phyloP scores from a whole-genome alignment of 2,888 invertebrate species.

The Seira sanloemensis region DNA sequence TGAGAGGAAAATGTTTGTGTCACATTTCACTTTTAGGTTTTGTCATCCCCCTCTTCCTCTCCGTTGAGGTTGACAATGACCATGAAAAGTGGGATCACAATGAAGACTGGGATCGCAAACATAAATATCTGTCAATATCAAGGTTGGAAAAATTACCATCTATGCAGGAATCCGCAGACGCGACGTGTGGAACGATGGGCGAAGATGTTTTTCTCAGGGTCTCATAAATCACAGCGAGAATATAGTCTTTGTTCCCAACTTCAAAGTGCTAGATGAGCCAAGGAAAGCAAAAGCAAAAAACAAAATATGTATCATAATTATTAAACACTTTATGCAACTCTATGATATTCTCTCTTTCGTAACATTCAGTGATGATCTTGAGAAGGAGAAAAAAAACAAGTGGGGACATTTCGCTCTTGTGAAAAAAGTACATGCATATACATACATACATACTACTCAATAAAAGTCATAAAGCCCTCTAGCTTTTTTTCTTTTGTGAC shows the following conservation, averaged over 20 bases:
- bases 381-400: too few species aligned
- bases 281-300: conserved; percentile 25
- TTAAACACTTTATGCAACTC: conserved; percentile 10
- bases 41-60: background rate
- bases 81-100: conserved; percentile 50
- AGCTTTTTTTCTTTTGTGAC: background rate
- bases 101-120: conserved; percentile 43
- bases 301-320: conserved; percentile 20
- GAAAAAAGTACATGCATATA: too few species aligned
- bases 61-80: conserved; percentile 45
- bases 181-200: conserved; percentile 93
- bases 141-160: conserved; percentile 78
- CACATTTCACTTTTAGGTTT: conserved; percentile 1
- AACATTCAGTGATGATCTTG: conserved; percentile 12
- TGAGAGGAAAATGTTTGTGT: conserved; percentile 7
- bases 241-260: conserved; percentile 77
- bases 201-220: conserved; percentile 87
- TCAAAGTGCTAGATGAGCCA: conserved; percentile 62
- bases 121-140: conserved; percentile 57
- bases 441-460: too few species aligned
- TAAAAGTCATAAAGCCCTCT: background rate
- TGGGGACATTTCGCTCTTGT: too few species aligned
- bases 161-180: conserved; percentile 85
- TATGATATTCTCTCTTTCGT: background rate
- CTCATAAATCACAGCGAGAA: conserved; percentile 88